Percentiles rank a stretch among this genome's conserved stretches.
Evolutionary conservation across 1,140 invertebrate species (phyloP).

Genomic region (Laupala kohalensis): DNA sequence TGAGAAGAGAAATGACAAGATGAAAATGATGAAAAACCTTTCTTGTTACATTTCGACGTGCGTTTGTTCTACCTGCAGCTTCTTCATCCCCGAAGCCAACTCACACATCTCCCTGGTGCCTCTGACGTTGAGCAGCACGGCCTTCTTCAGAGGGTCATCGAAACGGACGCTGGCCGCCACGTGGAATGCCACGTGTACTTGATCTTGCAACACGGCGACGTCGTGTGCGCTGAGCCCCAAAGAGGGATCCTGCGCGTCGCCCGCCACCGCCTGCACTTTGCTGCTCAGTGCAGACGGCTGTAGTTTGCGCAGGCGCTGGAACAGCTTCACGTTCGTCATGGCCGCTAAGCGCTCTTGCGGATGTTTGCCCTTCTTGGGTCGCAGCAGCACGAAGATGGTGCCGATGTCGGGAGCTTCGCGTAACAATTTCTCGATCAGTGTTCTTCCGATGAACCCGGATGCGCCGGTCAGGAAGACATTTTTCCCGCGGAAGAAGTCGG

Average conservation of each 20-base stretch:
- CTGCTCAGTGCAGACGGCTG: neutral
- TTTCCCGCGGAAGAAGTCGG: no score
- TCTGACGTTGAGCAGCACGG: conserved; percentile 24
- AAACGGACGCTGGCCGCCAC: conserved; percentile 40
- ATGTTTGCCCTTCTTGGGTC: no score
- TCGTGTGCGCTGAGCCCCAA: conserved; percentile 31
- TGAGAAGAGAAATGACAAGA: neutral
- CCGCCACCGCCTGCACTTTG: conserved; percentile 17
- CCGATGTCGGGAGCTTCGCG: no score
- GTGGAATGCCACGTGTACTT: conserved; percentile 48
- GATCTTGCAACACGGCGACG: conserved; percentile 30
- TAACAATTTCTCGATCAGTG: no score
- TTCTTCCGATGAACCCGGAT: no score
- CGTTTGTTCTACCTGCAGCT: neutral
- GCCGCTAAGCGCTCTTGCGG: no score
- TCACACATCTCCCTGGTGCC: conserved; percentile 22
- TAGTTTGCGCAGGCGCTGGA: neutral
- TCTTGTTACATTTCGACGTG: no score
- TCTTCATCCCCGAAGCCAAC: neutral
- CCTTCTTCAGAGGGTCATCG: conserved; percentile 20
- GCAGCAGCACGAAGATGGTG: no score
- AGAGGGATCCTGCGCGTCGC: conserved; percentile 42
- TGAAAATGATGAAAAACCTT: no score
- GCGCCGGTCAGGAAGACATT: no score
- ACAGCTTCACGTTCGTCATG: neutral